Conservation (phyloP, 2,113 vertebrate species). For the Noturus placidus region DNA sequence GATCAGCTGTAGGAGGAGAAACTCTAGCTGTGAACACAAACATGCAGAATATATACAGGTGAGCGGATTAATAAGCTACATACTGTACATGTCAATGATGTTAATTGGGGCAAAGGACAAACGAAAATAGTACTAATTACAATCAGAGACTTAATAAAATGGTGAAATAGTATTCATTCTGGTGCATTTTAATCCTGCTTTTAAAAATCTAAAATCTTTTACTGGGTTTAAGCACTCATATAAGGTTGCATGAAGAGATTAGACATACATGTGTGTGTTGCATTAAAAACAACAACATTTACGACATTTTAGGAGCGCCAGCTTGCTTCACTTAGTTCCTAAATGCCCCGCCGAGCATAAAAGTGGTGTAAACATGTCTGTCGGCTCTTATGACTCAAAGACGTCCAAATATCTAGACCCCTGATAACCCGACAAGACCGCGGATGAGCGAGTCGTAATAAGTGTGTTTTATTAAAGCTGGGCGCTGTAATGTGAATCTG, state of each 20-base stretch:
- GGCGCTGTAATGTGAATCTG: neutral
- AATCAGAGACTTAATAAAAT: neutral
- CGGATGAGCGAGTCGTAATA: neutral
- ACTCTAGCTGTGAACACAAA: conserved; percentile 4
- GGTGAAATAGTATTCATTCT: too few relatives aligned
- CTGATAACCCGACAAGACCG: neutral
- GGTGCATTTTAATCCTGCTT: too few relatives aligned
- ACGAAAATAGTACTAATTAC: neutral
- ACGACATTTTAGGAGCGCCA: neutral
- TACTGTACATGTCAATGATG: neutral
- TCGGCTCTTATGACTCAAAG: conserved; percentile 2
- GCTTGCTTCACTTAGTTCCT: neutral
- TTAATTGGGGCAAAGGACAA: neutral
- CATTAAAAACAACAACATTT: too few relatives aligned
- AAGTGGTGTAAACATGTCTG: neutral
- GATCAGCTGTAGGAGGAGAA: neutral
- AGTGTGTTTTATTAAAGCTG: conserved; percentile 5
- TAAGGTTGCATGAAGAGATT: neutral
- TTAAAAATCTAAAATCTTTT: too few relatives aligned
- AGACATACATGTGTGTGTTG: neutral
- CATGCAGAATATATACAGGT: neutral
- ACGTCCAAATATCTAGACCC: neutral
- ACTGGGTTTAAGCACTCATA: too few relatives aligned
- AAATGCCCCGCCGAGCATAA: neutral
- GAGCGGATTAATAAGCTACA: neutral